A percentile compares a stretch with the other conserved stretches of the same genome.
phyloP scores from a whole-genome alignment of 1,140 invertebrate genomes.

The Lepidurus arcticus region DNA sequence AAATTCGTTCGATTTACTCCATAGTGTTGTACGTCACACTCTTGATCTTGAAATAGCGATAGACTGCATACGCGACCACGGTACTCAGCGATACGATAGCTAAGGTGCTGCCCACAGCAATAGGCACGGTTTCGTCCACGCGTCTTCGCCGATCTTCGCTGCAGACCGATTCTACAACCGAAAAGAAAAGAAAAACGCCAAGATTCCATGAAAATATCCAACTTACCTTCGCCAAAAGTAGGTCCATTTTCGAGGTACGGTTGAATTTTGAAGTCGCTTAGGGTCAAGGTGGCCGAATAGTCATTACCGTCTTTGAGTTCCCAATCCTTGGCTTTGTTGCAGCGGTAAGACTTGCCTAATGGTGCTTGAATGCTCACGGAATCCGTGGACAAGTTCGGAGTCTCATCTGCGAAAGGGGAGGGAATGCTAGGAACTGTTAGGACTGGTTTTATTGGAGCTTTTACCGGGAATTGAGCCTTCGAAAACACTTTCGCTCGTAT shows the following conservation, averaged over 20 bases:
- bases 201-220: constrained; percentile 27
- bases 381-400: not conserved
- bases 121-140: constrained; percentile 74
- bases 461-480: not conserved
- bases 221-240: constrained; percentile 54
- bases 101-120: constrained; percentile 78
- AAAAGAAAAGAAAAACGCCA: constrained; percentile 34
- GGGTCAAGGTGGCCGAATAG: constrained; percentile 41
- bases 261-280: constrained; percentile 53
- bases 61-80: constrained; percentile 76
- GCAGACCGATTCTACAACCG: constrained; percentile 38
- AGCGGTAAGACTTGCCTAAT: constrained; percentile 30
- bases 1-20: constrained; percentile 56
- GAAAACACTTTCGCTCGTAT: not conserved
- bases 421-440: too few relatives aligned
- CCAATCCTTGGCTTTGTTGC: not conserved
- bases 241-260: constrained; percentile 60
- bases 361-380: constrained; percentile 26
- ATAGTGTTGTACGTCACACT: constrained; percentile 88
- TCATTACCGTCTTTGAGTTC: not conserved
- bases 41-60: constrained; percentile 78
- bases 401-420: not conserved
- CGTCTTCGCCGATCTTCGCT: constrained; percentile 36
- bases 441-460: not conserved
- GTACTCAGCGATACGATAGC: constrained; percentile 71